Evolutionary conservation across 1,140 invertebrate genomes (phyloP), one percentile per base, ranked within the genome.

Genomic region (Saccostrea glomerata): DNA sequence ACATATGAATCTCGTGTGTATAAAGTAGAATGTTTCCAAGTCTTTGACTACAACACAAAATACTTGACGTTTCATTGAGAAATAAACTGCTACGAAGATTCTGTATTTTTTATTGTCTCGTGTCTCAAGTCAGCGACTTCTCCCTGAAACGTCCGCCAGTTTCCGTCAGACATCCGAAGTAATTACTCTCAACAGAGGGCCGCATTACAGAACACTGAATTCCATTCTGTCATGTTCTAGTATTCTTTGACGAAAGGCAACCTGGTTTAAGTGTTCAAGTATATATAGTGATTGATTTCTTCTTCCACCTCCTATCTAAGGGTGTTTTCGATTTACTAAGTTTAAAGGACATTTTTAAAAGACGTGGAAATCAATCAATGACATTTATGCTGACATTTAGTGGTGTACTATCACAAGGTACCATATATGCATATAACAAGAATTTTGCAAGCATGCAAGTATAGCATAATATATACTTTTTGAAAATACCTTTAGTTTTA

Each of bases 51-150:
- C n/a, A 63, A n/a, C 58, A n/a, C n/a, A 63, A 63, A 63, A 63
- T 20, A 63, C 58, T 63, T 63, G 58, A 63, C 58, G 58, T 63
- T 63, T n/a, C 58, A 63, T 77, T 77, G 25, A 77, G 70, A 77
- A 77, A 12, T 77, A 77, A 77, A 77, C 15, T 23, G 66, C 66
- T 3, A 23, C 23, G 20, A 25, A 30, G 12, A 63, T 15, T 40
- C 0, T 77, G 25, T 77, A 5, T 77, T 17, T 63, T 66, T 77
- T 77, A 77, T 77, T 36, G 70, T 77, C 70, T 77, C 13, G 25
- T 77, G 70, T 77, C 70, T 77, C 70, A 15, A 12, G 70, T 77
- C 70, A 25, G 70, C 12, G 15, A 77, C 11, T 77, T 77, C 70
- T 77, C 15, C 15, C 23, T 13, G 15, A 66, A 66, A 77, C 25